Base-by-base conservation (phyloP, 2,113 vertebrate species). In the Canis aureus region DNA sequence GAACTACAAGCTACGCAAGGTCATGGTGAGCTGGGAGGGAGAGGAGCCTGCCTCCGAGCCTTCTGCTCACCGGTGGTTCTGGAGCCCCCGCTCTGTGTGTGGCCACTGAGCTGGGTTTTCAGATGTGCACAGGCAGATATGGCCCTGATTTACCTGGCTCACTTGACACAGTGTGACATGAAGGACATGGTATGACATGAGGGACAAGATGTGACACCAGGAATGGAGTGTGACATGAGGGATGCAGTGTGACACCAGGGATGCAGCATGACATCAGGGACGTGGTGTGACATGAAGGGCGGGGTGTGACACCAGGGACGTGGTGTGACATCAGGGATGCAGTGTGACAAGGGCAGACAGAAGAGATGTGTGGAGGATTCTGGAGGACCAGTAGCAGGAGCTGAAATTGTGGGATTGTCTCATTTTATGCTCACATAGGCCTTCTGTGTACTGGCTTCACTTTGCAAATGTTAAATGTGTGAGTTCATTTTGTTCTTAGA, bases 1-100 rank as follows among this genome's bases (percentile, higher is more conserved):
- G 95, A 99, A 99, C 97, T 99, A 99, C 98, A 99, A 99, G 97
- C 99, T 99, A 2, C 99, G 99, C 96, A 99, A 99, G 98, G 99
- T 99, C 98, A 99, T 99, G 99, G 99, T 99, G 98, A 99, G 99
- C 0, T 0, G 5, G 16, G 5, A 7, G 4, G 12, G 15, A 4
- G 19, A 4, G 22, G 35, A 13, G 73, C 1, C 5, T 8, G 11
- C 55, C 51, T 7, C 10, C 2, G 8, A 1, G 2, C 29, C 25
- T 7, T 19, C 19, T 0, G 32, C 22, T 27, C 8, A 0, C 7
- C 2, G 8, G 55, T 3, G 8, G 4, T 64, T 55, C 73, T 3
- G 2, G 22, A 64, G 35, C 8, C 8, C 29, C 55, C 25, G 12
- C 12, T 16, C 69, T 29, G 25, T 25, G 79, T 19, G n/a, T 59